Base-by-base conservation (phyloP, 2,797 vertebrate species). In the Sardinella longiceps region DNA sequence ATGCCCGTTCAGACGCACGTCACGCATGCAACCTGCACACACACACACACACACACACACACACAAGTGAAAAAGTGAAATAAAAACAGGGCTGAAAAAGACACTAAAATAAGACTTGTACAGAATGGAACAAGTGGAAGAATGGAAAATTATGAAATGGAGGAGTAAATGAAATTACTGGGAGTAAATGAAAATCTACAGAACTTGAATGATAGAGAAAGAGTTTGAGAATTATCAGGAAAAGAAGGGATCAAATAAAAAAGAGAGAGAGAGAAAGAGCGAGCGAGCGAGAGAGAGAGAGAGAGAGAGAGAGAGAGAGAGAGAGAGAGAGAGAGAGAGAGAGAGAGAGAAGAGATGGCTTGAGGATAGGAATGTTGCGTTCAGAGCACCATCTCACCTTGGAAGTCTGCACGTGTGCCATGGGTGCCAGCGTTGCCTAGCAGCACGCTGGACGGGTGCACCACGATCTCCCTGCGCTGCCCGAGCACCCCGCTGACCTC, bases 1-100 rank as follows among this genome's bases (percentile, higher is more conserved):
- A 85, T 94, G 94, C 0, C 95, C 93, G 0, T 96, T 96, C 53
- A 98, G 92, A 83, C 95, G 94, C 10, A 96, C 94, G 11, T 97
- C 97, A 81, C 92, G 91, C 90, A 97, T 91, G 37, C 96, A 97
- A 39, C 96, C 96, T 97, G 66, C 66, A 82, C 82, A 53, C 85
- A 20, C 80, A 74, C 48, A 77, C 45, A 46, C 33, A 80, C 66
- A 30, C 50, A 53, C n/a, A 43, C 3, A 60, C 56, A 60, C 58
- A 70, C 14, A 70, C 30, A 70, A 14, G 37, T 12, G 37, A 30
- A 70, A 12, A 70, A 15, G 66, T 30, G 63, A 39, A 74, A 74
- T 74, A 12, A 74, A 74, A 1, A 15, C 39, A 33, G 39, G 66
- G 15, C 63, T 18, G 30, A 74, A 14, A 14, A 63, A 10, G 25